These are phyloP conservation scores for Pycnonotus jocosus DNA, from an alignment of 2,113 vertebrate genomes.

Conservation along the genomic window DNA sequence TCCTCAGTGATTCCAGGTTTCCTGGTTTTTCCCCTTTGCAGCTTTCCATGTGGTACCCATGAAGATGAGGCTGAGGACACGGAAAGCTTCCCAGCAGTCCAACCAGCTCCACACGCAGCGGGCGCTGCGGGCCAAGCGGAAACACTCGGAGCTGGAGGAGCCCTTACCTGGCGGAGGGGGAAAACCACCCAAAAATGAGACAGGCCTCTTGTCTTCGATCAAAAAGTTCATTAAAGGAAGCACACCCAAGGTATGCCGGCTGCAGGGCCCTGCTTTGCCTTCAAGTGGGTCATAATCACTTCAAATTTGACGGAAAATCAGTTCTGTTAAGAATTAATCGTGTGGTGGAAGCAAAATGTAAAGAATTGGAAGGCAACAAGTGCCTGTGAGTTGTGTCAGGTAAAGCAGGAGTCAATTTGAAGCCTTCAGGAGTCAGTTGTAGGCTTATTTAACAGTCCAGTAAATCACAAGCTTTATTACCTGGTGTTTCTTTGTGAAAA, in stretches of 20 bases:
- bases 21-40: conserved; percentile 13
- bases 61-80: conserved; percentile 98
- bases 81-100: conserved; percentile 93
- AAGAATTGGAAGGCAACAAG: not conserved
- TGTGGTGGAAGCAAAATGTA: not conserved
- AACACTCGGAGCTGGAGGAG: conserved; percentile 80
- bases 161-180: conserved; percentile 68
- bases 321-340: not conserved
- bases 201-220: conserved; percentile 78
- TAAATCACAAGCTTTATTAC: not conserved
- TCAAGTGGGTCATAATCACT: fast-evolving
- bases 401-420: not conserved
- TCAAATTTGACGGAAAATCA: not conserved
- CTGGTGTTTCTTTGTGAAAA: not conserved
- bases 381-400: not conserved
- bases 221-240: conserved; percentile 84
- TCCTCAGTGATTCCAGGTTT: not conserved
- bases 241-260: conserved; percentile 73
- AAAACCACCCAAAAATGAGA: conserved; percentile 76
- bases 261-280: not conserved
- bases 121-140: conserved; percentile 85
- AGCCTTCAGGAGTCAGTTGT: not conserved
- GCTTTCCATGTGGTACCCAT: conserved; percentile 86
- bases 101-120: conserved; percentile 77
- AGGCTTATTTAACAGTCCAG: fast-evolving